Evolutionary conservation across 2,113 vertebrate genomes (phyloP).

Genomic region (Tiliqua scincoides): DNA sequence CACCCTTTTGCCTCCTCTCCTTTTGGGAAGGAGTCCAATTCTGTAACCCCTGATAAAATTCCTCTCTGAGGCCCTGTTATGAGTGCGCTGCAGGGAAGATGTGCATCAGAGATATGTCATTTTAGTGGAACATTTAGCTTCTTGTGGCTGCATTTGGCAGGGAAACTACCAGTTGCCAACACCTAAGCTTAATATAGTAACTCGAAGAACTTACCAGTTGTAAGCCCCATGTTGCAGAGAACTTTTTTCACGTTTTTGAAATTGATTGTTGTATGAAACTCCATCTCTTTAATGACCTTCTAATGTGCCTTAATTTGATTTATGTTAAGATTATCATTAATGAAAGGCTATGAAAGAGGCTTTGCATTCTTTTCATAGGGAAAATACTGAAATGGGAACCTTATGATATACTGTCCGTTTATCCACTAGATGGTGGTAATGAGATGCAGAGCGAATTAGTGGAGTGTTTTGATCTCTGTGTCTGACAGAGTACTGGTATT

Average conservation of each 20-base stretch:
- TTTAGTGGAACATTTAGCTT: background rate
- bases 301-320: background rate
- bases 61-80: too few relatives aligned
- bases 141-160: background rate
- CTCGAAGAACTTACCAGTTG: background rate
- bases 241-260: background rate
- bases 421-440: slow-evolving; percentile 78
- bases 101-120: too few relatives aligned
- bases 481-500: background rate
- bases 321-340: background rate
- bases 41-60: too few relatives aligned
- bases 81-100: too few relatives aligned
- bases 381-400: background rate
- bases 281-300: background rate
- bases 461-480: background rate
- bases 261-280: background rate
- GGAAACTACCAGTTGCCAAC: background rate
- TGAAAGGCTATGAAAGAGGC: background rate
- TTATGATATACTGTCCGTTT: slow-evolving; percentile 2
- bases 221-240: background rate
- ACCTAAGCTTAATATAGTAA: too few relatives aligned
- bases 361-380: background rate
- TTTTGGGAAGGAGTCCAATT: too few relatives aligned
- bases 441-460: slow-evolving; percentile 14
- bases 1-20: too few relatives aligned